Evolutionary conservation across 2,113 vertebrate species (phyloP), one percentile per base, ranked within the genome.

Genomic region (Mus pahari): DNA sequence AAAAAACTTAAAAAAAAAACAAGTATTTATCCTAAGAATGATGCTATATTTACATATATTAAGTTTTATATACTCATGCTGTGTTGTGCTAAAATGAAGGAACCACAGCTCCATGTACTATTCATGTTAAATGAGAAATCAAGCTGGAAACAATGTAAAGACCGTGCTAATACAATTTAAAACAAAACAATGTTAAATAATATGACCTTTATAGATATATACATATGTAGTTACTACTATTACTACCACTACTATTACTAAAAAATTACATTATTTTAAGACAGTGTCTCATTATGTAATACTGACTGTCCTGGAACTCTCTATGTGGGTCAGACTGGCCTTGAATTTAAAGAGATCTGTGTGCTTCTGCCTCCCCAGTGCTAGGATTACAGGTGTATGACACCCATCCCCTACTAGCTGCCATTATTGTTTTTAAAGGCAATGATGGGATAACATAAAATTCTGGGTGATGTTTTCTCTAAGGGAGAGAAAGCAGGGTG

Each of bases 61-160:
- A 71, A 68, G 48, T 70, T 70, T 5, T 20, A 73, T n/a, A 39
- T 13, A 42, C 7, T 42, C 86, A 84, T 3, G 58, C 81, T 83
- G 17, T 0, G 5, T 2, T 55, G 20, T 4, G 10, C 28, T 64
- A 74, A 68, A 89, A 86, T 17, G 24, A 26, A 82, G 36, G 86
- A 68, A n/a, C 14, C 7, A 8, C 0, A 22, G 7, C 13, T 36
- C 24, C 0, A 12, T 1, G 8, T 5, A 14, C 22, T 36, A 8
- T 24, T 58, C 33, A 31, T 16, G 14, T 33, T 55, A 71, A 92
- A 74, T 55, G 48, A 71, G 48, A 73, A 88, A 58, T 53, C 28
- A 71, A 77, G 19, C 31, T 75, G 50, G 74, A 62, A 28, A 36
- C 79, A 79, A 60, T 42, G 28, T 42, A 91, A 53, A 70, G 70